Conservation (phyloP, 2,888 invertebrate genomes). For the Oithona nana region DNA sequence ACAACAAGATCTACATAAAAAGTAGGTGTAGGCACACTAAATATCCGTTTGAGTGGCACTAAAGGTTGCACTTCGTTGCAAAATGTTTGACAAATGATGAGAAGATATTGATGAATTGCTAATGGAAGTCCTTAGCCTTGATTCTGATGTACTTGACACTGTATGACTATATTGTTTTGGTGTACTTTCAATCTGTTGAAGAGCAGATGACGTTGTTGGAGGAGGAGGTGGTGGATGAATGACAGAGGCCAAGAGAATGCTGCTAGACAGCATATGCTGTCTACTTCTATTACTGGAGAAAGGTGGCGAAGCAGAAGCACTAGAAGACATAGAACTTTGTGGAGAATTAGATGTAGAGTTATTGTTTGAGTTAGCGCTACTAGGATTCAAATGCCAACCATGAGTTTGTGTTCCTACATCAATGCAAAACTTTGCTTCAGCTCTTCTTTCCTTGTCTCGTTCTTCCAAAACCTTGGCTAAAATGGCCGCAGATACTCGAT, state of each 20-base stretch:
- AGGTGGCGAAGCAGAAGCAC: not conserved
- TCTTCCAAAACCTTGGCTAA: conserved; percentile 81
- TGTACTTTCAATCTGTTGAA: not conserved
- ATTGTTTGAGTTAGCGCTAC: not conserved
- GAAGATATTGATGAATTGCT: no score
- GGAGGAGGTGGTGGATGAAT: not conserved
- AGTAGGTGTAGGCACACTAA: no score
- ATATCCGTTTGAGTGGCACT: conserved; percentile 2
- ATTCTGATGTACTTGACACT: not conserved
- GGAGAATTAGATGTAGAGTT: not conserved
- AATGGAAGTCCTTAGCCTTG: not conserved
- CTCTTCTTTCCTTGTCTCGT: conserved; percentile 36
- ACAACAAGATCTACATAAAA: no score
- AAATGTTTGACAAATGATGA: not conserved
- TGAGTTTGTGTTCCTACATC: conserved; percentile 16
- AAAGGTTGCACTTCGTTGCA: conserved; percentile 6
- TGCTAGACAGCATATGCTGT: no score
- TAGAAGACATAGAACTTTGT: not conserved
- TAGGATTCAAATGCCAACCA: conserved; percentile 3
- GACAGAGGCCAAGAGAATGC: conserved; percentile 6
- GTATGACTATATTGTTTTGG: not conserved
- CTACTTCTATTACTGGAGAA: not conserved
- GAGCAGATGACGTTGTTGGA: not conserved
- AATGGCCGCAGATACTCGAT: conserved; percentile 53
- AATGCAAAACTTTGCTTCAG: conserved; percentile 15